Conservation (phyloP, 2,113 vertebrate species). For the human (Homo sapiens) region DNA sequence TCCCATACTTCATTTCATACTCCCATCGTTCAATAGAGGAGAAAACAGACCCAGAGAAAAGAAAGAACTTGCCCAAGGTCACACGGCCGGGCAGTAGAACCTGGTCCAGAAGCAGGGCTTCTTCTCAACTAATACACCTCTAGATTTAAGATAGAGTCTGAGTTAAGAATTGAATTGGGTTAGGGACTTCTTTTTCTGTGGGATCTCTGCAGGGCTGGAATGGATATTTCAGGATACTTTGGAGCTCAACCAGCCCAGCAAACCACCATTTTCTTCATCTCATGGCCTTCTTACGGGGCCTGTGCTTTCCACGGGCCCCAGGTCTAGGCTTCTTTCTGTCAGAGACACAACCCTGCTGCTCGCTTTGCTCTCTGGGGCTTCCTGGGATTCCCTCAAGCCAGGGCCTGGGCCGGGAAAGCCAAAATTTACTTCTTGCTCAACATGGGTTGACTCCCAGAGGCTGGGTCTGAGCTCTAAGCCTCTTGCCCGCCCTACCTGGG, state of each 20-base stretch:
- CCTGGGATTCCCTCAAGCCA: conserved; percentile 55
- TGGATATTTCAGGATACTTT: background rate
- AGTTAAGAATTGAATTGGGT: background rate
- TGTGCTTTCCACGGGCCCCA: background rate
- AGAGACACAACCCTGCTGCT: background rate
- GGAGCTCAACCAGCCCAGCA: background rate
- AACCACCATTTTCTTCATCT: conserved; percentile 29
- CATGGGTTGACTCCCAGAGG: conserved; percentile 32
- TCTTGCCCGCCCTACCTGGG: conserved; percentile 33
- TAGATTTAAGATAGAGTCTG: background rate
- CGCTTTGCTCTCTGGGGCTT: background rate
- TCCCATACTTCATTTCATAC: too few relatives aligned
- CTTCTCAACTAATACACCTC: background rate
- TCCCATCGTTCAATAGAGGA: background rate
- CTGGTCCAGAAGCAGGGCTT: background rate
- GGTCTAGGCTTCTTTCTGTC: background rate
- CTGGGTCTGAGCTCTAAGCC: background rate
- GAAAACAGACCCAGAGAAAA: conserved; percentile 21
- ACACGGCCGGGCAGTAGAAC: background rate
- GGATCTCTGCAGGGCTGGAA: background rate
- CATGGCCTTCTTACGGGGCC: background rate
- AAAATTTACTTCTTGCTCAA: conserved; percentile 43
- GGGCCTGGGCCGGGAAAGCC: background rate
- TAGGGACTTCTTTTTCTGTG: background rate
- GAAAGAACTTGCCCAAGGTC: background rate